Conservation (phyloP, 2,113 vertebrate species). For the Barnardius zonarius region DNA sequence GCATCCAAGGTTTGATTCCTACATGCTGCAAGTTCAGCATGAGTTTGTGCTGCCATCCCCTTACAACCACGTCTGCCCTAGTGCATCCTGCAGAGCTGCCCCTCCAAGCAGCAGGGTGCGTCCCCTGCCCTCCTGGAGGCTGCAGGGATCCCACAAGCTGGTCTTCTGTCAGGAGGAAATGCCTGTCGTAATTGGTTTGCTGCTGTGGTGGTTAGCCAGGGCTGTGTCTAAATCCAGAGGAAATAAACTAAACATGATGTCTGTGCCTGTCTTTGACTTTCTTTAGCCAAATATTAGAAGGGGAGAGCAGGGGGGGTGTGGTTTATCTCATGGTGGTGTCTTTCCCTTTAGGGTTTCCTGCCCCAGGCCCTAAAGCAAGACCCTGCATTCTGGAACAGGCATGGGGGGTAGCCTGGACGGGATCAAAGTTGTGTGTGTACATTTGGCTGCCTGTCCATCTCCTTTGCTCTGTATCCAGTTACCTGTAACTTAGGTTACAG, state of each 20-base stretch:
- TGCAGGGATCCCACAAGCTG: neutral
- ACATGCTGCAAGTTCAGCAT: neutral
- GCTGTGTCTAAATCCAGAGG: constrained; percentile 29
- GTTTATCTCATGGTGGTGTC: neutral
- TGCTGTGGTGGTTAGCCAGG: neutral
- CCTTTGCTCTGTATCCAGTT: neutral
- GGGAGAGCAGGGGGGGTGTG: fast-evolving
- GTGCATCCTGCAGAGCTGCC: neutral
- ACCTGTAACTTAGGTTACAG: neutral
- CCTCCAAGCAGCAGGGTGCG: neutral
- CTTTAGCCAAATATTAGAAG: neutral
- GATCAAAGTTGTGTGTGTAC: neutral
- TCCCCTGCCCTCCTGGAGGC: neutral
- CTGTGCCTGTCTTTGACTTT: neutral
- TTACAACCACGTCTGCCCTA: neutral
- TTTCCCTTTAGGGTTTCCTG: neutral
- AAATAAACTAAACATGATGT: constrained; percentile 44
- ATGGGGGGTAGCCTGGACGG: neutral
- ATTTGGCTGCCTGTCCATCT: neutral
- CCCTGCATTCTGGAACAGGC: neutral
- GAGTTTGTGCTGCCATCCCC: neutral
- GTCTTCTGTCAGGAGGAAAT: neutral
- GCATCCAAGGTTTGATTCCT: neutral
- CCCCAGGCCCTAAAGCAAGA: neutral
- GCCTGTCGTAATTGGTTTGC: neutral